These are phyloP conservation scores for Panulirus ornatus DNA, from an alignment of 1,140 invertebrate genomes.

Conservation along the genomic window DNA sequence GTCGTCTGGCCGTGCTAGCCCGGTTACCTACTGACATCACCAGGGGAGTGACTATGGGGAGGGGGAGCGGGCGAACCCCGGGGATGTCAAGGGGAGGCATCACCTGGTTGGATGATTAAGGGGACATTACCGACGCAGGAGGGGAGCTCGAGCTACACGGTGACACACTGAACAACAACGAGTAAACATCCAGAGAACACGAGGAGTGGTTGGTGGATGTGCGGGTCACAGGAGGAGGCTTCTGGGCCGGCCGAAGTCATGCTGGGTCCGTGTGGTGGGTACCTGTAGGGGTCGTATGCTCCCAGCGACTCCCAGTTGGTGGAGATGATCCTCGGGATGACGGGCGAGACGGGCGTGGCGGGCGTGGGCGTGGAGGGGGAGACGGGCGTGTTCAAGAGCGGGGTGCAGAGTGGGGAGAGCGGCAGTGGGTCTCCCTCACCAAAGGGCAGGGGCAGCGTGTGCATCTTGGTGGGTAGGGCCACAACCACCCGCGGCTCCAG, in stretches of 20 bases:
- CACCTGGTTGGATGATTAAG: background rate
- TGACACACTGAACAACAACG: background rate
- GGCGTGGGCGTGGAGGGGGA: slow-evolving; percentile 73
- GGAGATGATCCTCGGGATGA: slow-evolving; percentile 74
- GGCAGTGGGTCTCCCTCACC: slow-evolving; percentile 52
- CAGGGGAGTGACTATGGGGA: background rate
- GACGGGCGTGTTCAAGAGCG: slow-evolving; percentile 59
- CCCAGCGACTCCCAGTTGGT: slow-evolving; percentile 75
- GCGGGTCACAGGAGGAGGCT: background rate
- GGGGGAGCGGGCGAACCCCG: no score
- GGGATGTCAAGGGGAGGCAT: background rate
- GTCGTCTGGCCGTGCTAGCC: no score
- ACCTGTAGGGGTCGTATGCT: slow-evolving; percentile 75
- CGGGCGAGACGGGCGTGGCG: slow-evolving; percentile 69
- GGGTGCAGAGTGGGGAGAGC: slow-evolving; percentile 60
- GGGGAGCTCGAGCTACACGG: background rate
- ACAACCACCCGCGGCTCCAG: slow-evolving; percentile 44
- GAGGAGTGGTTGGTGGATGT: background rate
- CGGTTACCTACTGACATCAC: no score
- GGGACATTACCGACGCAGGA: background rate
- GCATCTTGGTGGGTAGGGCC: slow-evolving; percentile 44
- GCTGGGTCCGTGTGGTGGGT: background rate
- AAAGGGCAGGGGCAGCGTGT: slow-evolving; percentile 68
- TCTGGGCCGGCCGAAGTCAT: background rate
- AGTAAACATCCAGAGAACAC: no score